Conservation (phyloP, 30 jellyfish, hydroid and myxozoan species). For the Turritopsis rubra region DNA sequence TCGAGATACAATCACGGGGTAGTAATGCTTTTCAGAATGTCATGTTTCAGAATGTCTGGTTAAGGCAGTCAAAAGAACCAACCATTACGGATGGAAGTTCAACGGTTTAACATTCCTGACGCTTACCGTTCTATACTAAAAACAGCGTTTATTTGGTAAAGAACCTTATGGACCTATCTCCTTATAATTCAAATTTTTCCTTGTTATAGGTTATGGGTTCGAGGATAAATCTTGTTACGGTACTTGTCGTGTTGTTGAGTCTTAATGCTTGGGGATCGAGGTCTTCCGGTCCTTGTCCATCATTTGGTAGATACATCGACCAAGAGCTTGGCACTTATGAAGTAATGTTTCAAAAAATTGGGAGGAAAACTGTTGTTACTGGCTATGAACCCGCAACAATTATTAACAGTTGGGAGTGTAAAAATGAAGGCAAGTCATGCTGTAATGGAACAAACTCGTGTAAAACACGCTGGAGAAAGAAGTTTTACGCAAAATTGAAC, state of each 20-base stretch:
- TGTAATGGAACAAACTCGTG: not conserved
- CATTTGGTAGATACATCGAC: not conserved
- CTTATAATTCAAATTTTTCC: too few species aligned
- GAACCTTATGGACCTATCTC: too few species aligned
- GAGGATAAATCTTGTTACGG: not conserved
- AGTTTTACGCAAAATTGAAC: not conserved
- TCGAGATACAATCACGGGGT: too few species aligned
- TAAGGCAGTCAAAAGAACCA: too few species aligned
- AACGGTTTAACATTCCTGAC: too few species aligned
- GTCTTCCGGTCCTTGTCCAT: not conserved
- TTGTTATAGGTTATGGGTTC: not conserved
- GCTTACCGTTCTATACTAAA: too few species aligned
- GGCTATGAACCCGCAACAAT: not conserved
- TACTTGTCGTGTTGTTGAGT: not conserved
- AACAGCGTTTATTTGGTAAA: too few species aligned
- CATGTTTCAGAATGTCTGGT: too few species aligned
- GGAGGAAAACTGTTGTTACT: not conserved
- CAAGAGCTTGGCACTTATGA: not conserved
- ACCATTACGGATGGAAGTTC: too few species aligned
- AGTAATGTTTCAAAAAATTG: not conserved
- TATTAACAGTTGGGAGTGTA: not conserved
- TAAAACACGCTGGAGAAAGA: not conserved
- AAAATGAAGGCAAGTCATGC: not conserved
- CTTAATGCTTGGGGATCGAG: not conserved
- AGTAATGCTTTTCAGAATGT: too few species aligned